phyloP scores from a whole-genome alignment of 2,888 invertebrate genomes.

The Cephus pygmeus region DNA sequence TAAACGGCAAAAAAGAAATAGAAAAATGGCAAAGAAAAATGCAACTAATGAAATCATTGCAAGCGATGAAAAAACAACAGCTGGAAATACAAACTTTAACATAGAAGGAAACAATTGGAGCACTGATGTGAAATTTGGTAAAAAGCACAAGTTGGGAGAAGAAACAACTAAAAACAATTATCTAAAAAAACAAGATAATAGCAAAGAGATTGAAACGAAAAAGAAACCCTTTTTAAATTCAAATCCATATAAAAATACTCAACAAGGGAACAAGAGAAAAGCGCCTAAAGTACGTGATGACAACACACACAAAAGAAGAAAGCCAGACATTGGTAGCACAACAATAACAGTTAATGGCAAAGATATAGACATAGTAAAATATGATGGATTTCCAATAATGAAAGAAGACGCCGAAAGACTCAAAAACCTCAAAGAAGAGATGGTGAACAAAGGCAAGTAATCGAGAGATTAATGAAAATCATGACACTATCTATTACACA shows the following conservation, averaged over 20 bases:
- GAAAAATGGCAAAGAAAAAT: conserved; percentile 34
- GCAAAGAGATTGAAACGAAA: conserved; percentile 28
- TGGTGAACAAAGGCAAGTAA: conserved; percentile 72
- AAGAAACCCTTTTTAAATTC: conserved; percentile 38
- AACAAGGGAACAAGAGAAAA: conserved; percentile 59
- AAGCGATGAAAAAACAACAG: conserved; percentile 16
- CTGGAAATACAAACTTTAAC: conserved; percentile 24
- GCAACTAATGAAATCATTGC: conserved; percentile 17
- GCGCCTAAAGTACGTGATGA: conserved; percentile 66
- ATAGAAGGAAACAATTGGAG: conserved; percentile 39
- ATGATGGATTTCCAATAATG: conserved; percentile 79
- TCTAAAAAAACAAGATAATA: conserved; percentile 18
- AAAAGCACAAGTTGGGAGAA: conserved; percentile 22
- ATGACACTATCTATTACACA: background rate
- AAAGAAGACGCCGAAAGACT: conserved; percentile 77
- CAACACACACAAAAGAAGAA: conserved; percentile 55
- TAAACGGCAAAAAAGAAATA: conserved; percentile 55
- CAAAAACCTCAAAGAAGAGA: conserved; percentile 71
- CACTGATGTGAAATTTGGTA: conserved; percentile 34
- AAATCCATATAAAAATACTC: conserved; percentile 9
- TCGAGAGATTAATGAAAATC: conserved; percentile 8
- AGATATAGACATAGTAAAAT: conserved; percentile 72
- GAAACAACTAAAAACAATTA: conserved; percentile 26
- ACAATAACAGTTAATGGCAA: conserved; percentile 74
- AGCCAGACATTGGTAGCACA: conserved; percentile 62